Evolutionary conservation across 2,797 vertebrate species (phyloP).

Genomic region (Lithobates pipiens): DNA sequence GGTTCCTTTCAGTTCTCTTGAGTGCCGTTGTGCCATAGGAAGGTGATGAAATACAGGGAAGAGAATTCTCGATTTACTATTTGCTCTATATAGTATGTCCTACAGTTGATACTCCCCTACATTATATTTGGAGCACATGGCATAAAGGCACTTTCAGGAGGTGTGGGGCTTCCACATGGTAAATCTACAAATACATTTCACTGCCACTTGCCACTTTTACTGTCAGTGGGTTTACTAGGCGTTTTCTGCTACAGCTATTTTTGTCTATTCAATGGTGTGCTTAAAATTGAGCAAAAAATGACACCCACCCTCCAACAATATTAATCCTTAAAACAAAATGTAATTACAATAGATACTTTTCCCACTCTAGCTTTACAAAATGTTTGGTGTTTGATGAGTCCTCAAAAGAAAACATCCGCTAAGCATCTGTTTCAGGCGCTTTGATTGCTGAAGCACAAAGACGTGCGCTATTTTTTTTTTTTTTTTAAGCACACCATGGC

Average conservation of each 20-base stretch:
- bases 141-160: too few species aligned
- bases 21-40: too few species aligned
- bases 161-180: too few species aligned
- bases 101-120: background rate
- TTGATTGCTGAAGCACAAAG: conserved; percentile 34
- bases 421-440: conserved; percentile 28
- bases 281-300: background rate
- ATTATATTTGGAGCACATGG: too few species aligned
- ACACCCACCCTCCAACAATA: too few species aligned
- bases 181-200: background rate
- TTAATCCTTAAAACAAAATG: background rate
- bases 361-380: conserved; percentile 5
- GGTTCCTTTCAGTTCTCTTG: too few species aligned
- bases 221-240: too few species aligned
- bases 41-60: too few species aligned
- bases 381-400: conserved; percentile 27
- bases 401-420: conserved; percentile 23
- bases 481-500: background rate
- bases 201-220: background rate
- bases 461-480: background rate
- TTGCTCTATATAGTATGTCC: background rate
- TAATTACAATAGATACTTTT: conserved; percentile 20
- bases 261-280: background rate
- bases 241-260: background rate
- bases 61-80: background rate